Evolutionary conservation across 2,113 vertebrate species (phyloP), one percentile per base, ranked within the genome.

Genomic region (Sander vitreus): DNA sequence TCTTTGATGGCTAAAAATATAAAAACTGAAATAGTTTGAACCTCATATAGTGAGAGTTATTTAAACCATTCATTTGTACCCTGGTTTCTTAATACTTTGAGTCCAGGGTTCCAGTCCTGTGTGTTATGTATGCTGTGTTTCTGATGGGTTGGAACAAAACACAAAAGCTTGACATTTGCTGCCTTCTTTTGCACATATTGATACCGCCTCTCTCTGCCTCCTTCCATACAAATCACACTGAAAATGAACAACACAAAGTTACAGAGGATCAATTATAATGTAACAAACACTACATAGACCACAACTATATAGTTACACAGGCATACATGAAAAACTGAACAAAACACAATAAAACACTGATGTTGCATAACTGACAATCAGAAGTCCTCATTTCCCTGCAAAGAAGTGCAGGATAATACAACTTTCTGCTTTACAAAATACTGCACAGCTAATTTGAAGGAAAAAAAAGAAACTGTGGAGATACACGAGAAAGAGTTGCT

Each of bases 361-460:
- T 14, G 63, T 76, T 73, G 69, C 73, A 80, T 73, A 60, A 80
- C 69, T 81, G 50, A 85, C 21, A 12, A 25, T 73, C 70, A 88
- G 69, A 78, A 57, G 51, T 54, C 51, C 30, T 19, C 45, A 23
- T 51, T 73, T 81, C 30, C 78, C 74, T 68, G 58, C 55, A 14
- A 47, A 74, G 47, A 83, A 1, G 25, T 30, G 81, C 66, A 81
- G 82, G 90, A 81, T 87, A 90, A 85, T 13, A 63, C 18, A 54
- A 88, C 76, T 74, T 87, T 85, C 86, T 81, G 89, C 66, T 93
- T 88, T 84, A 89, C 50, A 92, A 92, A 94, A 94, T 83, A 93
- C 93, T 93, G 91, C 88, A 85, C 76, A 77, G 78, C 92, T 93
- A 91, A 69, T 55, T 39, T 36, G 30, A 4, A 75, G 33, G 33